Evolutionary conservation across 2,888 invertebrate genomes (phyloP), one percentile per base, ranked within the genome.

Genomic region (Epinotia nisella): DNA sequence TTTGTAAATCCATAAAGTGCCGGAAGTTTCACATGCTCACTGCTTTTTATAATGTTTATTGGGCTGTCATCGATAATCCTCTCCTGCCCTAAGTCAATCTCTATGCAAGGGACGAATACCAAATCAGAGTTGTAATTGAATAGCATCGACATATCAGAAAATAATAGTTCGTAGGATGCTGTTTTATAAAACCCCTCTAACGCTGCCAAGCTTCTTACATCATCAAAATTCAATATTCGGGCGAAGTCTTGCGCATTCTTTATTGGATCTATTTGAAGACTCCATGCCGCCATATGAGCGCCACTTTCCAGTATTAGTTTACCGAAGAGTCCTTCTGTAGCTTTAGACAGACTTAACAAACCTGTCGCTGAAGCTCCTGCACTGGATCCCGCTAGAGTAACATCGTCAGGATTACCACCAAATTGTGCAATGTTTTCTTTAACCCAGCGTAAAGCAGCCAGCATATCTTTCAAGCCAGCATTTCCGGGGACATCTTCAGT

Each of bases 11-110:
- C 67, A 35, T 59, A 68, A 2, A 68, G 19, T 17, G 29, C 29
- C 1, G 67, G 67, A 29, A 67, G 7, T 1, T 45, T 67, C 13
- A 21, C n/a, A 5, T 83, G 86, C 5, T 81, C 76, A 0, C 85
- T 84, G 11, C 74, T 81, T 51, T 80, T 85, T n/a, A 89, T 69
- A 59, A 86, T 83, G 72, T 78, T 79, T 0, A 82, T 65, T 9
- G 89, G 88, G 35, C 79, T 77, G 51, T 87, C 85, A 1, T 79
- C 75, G 0, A 89, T 75, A 74, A 89, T 85, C 53, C 71, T 78
- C 61, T 82, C 84, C 65, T 80, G 58, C 7, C 77, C 3, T 45
- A 60, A 13, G 17, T 53, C 39, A 7, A 49, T 68, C 17, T 68
- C 67, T 59, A 68, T 45, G 24, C 67, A 68, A 19, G 67, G 67